These are phyloP conservation scores for Hydroisotoma schaefferi DNA, from an alignment of 2,888 invertebrate species.

Conservation along the genomic window DNA sequence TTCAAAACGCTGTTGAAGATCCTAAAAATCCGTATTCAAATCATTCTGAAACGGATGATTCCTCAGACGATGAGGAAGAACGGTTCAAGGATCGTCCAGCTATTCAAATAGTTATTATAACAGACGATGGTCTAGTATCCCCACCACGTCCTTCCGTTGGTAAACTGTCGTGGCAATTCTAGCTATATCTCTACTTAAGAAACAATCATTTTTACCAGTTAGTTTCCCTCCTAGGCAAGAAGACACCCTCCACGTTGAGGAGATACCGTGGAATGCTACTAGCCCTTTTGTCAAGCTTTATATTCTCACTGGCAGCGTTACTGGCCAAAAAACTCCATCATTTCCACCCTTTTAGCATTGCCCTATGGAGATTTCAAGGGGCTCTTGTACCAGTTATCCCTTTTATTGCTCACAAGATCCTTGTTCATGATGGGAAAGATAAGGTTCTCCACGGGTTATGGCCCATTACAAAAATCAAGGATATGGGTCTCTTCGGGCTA, in stretches of 20 bases:
- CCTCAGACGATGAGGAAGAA: conserved; percentile 1
- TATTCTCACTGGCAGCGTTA: conserved; percentile 40
- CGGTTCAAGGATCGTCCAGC: too few species aligned
- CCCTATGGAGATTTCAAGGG: conserved; percentile 45
- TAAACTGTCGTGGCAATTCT: too few species aligned
- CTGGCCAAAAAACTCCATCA: conserved; percentile 37
- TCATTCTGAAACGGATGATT: conserved; percentile 10
- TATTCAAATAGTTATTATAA: too few species aligned
- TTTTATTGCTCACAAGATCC: conserved; percentile 19
- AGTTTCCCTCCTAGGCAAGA: too few species aligned
- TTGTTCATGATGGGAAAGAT: not conserved
- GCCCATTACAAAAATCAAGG: conserved; percentile 25
- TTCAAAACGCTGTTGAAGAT: conserved; percentile 31
- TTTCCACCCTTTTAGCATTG: conserved; percentile 42
- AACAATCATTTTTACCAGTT: too few species aligned
- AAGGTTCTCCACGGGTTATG: conserved; percentile 26
- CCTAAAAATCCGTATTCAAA: conserved; percentile 28
- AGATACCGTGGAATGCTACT: conserved; percentile 39
- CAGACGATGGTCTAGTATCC: not conserved
- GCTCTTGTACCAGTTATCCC: conserved; percentile 37
- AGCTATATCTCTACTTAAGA: too few species aligned
- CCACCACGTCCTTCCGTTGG: too few species aligned
- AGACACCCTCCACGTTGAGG: conserved; percentile 10
- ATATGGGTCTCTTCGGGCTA: conserved; percentile 28
- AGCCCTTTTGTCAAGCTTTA: conserved; percentile 34